A percentile compares a stretch with the other conserved stretches of the same genome.
phyloP scores from a whole-genome alignment of 1,140 invertebrate species.

The Panagrolaimus sp. region DNA sequence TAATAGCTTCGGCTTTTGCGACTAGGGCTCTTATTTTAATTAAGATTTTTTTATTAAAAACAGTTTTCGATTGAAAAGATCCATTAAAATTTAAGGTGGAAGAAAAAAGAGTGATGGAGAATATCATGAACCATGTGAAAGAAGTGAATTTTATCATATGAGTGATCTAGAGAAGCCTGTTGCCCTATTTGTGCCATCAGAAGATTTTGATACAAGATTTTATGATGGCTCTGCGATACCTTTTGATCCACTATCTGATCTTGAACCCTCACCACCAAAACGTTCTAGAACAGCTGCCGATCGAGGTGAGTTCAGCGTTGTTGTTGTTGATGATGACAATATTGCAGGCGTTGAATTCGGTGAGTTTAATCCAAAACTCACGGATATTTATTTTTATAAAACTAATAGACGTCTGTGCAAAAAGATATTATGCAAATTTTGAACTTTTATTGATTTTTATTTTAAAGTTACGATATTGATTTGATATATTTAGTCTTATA shows the following conservation, averaged over 20 bases:
- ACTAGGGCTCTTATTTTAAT: neutral
- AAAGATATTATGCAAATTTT: neutral
- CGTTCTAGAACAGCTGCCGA: conserved; percentile 46
- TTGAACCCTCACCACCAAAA: conserved; percentile 46
- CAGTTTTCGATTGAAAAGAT: neutral
- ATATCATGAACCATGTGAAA: conserved; percentile 85
- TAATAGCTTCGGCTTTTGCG: conserved; percentile 15
- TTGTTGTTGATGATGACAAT: neutral
- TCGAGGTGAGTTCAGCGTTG: conserved; percentile 33
- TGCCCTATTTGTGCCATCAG: conserved; percentile 86
- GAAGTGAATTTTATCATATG: conserved; percentile 97
- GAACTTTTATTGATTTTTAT: neutral
- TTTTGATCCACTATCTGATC: conserved; percentile 33
- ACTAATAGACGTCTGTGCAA: neutral
- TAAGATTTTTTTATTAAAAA: neutral
- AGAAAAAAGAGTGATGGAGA: conserved; percentile 92
- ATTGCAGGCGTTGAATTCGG: neutral
- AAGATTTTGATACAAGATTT: conserved; percentile 71
- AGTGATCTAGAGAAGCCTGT: conserved; percentile 85
- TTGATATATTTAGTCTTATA: neutral
- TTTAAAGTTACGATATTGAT: neutral
- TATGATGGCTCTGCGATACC: conserved; percentile 36
- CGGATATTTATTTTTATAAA: neutral
- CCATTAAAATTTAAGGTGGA: conserved; percentile 21
- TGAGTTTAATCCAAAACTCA: conserved; percentile 4